A percentile compares a stretch with the other conserved stretches of the same genome.
Conservation (phyloP, 2,113 vertebrate species). For the Tachuris rubrigastra region DNA sequence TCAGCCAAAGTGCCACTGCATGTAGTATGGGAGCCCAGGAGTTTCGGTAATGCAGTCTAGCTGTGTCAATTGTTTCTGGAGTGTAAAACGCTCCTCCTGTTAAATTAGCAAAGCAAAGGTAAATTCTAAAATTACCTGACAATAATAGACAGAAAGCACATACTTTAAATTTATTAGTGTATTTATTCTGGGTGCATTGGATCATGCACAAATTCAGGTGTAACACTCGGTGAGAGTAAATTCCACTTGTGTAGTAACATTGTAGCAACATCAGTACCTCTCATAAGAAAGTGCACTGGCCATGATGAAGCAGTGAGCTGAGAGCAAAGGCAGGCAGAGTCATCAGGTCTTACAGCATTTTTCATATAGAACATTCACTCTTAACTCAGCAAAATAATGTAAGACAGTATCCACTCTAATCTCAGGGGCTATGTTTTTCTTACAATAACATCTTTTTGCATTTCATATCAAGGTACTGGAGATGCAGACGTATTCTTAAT, state of each 20-base stretch:
- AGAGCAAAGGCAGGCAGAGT: background rate
- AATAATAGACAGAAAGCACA: background rate
- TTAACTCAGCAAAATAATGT: background rate
- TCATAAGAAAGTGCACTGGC: background rate
- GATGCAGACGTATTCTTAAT: background rate
- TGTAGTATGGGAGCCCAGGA: slow-evolving; percentile 96
- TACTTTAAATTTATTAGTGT: background rate
- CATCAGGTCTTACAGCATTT: background rate
- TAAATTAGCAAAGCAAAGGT: slow-evolving; percentile 22
- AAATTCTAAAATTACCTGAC: background rate
- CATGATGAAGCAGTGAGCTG: background rate
- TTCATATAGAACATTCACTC: background rate
- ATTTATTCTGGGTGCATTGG: background rate
- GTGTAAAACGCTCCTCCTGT: slow-evolving; percentile 97
- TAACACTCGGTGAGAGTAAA: background rate
- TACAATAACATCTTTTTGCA: background rate
- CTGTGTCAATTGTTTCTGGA: slow-evolving; percentile 97
- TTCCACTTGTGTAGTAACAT: background rate
- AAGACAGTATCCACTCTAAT: background rate
- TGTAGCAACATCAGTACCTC: background rate
- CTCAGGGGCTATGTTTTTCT: background rate
- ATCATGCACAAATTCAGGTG: background rate
- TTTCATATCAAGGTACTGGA: background rate
- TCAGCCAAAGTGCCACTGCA: slow-evolving; percentile 93
- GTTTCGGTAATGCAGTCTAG: slow-evolving; percentile 92